Base-by-base conservation (phyloP, 1,140 invertebrate genomes). In the Anastrepha obliqua region DNA sequence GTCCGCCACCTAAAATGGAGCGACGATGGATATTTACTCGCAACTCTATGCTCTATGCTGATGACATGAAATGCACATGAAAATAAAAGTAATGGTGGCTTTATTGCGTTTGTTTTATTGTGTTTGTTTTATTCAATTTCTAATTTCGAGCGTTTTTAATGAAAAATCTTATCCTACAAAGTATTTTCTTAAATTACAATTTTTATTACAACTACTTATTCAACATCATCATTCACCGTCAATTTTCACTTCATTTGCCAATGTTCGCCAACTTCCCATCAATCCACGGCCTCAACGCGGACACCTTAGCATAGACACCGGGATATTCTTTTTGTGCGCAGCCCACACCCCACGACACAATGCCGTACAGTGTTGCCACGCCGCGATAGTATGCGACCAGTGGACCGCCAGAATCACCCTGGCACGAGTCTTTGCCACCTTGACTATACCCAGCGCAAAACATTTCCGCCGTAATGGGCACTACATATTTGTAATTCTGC, bases 311-410 rank as follows among this genome's bases (percentile, higher is more conserved):
- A 87, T 94, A 94, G 29, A 93, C 93, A 17, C 95, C 95, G 0
- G 95, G 95, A 89, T 94, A 93, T 13, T 91, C 91, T 2, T 90
- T 90, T 60, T 93, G 91, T 1, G 94, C 95, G 89, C 95, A 96
- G 9, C 94, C 95, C 85, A 94, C 92, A 55, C 92, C 92, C 90
- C 91, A 93, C 86, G 92, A 93, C 7, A 93, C 92, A 13, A 93
- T 91, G 8, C 95, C 95, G 20, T 93, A 93, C 1, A 95, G 90
- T 86, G 88, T 91, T 51, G 89, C 90, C 39, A 81, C 44, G 39
- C 20, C n/a, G n/a, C 13, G 86, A 47, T 42, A 88, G 87, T 86
- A 89, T 85, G 90, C 89, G 8, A 92, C 91, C 15, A 92, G 87
- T 5, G 91, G 91, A 17, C 91, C 91, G 60, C 91, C 91, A 0